A percentile compares a stretch with the other conserved stretches of the same genome.
Evolutionary conservation across 2,888 invertebrate genomes (phyloP).

Genomic region (Hipparchia semele): DNA sequence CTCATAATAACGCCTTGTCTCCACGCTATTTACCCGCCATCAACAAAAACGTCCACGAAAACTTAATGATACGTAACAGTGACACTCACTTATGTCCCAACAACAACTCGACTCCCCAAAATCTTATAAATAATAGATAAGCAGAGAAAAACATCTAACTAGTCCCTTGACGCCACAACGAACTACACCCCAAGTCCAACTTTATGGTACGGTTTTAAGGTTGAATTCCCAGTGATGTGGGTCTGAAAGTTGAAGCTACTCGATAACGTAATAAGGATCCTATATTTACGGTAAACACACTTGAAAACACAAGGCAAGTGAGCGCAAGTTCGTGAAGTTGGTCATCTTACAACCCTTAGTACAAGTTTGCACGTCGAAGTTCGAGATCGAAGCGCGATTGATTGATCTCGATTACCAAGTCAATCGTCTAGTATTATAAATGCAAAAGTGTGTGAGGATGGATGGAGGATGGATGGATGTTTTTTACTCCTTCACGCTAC

Average conservation of each 20-base stretch:
- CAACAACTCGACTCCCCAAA: slow-evolving; percentile 20
- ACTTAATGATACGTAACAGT: slow-evolving; percentile 22
- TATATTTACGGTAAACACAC: slow-evolving; percentile 27
- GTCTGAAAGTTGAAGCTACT: slow-evolving; percentile 11
- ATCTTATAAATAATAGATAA: slow-evolving; percentile 29
- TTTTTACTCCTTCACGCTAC: too few species aligned
- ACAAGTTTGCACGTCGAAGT: too few species aligned
- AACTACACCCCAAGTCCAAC: not conserved
- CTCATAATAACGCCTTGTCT: not conserved
- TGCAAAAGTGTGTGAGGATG: too few species aligned
- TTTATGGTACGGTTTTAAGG: not conserved
- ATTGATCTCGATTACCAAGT: too few species aligned
- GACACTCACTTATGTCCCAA: slow-evolving; percentile 23
- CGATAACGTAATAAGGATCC: slow-evolving; percentile 28
- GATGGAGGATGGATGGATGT: too few species aligned
- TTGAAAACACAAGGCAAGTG: slow-evolving; percentile 25
- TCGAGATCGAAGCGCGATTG: not conserved
- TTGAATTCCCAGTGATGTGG: not conserved
- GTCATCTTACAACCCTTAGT: not conserved
- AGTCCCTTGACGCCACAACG: not conserved
- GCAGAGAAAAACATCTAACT: slow-evolving; percentile 22
- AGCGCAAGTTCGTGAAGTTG: slow-evolving; percentile 22
- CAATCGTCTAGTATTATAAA: too few species aligned
- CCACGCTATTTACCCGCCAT: slow-evolving; percentile 15
- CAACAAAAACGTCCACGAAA: slow-evolving; percentile 16